phyloP scores from a whole-genome alignment of 2,113 vertebrate species.

The Scomber scombrus region DNA sequence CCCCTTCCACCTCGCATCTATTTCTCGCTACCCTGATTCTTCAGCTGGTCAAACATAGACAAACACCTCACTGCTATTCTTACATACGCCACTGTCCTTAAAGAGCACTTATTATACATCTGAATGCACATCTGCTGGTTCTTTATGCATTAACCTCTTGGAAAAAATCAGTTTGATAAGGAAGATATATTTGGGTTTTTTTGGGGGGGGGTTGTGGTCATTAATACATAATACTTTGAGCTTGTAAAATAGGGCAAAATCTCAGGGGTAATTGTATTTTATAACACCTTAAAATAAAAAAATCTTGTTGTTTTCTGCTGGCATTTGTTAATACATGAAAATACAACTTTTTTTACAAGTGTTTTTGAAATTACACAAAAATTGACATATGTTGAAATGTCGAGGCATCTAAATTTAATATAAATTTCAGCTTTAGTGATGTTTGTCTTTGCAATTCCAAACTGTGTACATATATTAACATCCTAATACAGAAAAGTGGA shows the following conservation, averaged over 20 bases:
- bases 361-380: too few relatives aligned
- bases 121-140: background rate
- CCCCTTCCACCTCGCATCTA: conserved; percentile 25
- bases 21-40: conserved; percentile 9
- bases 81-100: background rate
- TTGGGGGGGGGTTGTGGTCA: background rate
- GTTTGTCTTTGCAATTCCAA: too few relatives aligned
- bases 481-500: too few relatives aligned
- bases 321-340: too few relatives aligned
- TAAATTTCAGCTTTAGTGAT: too few relatives aligned
- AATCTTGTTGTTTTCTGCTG: background rate
- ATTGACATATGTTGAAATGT: too few relatives aligned
- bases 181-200: too few relatives aligned
- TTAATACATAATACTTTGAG: background rate
- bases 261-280: background rate
- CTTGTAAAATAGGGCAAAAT: background rate
- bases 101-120: background rate
- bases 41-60: background rate
- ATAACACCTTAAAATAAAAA: background rate
- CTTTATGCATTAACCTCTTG: background rate
- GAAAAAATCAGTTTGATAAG: too few relatives aligned
- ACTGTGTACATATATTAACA: too few relatives aligned
- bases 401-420: too few relatives aligned
- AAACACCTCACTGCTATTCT: background rate
- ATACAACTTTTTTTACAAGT: too few relatives aligned